Evolutionary conservation across 2,888 invertebrate genomes (phyloP).

Genomic region (Lycophotia porphyrea): DNA sequence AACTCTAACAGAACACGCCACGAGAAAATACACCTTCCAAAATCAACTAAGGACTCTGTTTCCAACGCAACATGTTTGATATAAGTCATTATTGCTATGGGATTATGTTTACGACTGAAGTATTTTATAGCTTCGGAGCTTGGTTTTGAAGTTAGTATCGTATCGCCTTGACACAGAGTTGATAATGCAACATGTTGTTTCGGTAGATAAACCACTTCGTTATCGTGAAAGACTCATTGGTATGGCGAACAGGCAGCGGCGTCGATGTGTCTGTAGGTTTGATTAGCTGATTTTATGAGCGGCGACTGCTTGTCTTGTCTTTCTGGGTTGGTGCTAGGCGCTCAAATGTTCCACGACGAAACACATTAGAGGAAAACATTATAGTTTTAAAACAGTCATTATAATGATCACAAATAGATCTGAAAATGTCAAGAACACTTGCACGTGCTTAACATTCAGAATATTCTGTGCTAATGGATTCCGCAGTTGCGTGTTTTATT

Average conservation of each 20-base stretch:
- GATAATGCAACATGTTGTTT: conserved; percentile 47
- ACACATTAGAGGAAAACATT: conserved; percentile 39
- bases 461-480: conserved; percentile 42
- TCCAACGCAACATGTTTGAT: conserved; percentile 54
- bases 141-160: conserved; percentile 62
- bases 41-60: conserved; percentile 59
- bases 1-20: conserved; percentile 62
- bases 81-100: conserved; percentile 75
- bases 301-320: conserved; percentile 80
- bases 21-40: conserved; percentile 66
- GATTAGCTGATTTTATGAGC: conserved; percentile 86
- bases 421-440: conserved; percentile 53
- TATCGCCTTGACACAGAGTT: conserved; percentile 67
- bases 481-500: conserved; percentile 36
- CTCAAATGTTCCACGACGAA: conserved; percentile 51
- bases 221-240: conserved; percentile 73
- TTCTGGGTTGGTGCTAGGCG: conserved; percentile 42
- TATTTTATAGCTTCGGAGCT: conserved; percentile 74
- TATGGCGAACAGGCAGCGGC: conserved; percentile 85
- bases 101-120: conserved; percentile 74
- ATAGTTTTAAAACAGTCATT: conserved; percentile 24
- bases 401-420: conserved; percentile 39
- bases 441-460: conserved; percentile 18
- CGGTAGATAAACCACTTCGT: conserved; percentile 73
- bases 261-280: conserved; percentile 88